Evolutionary conservation across 1,140 invertebrate genomes (phyloP), one percentile per base, ranked within the genome.

Genomic region (Episyrphus balteatus): DNA sequence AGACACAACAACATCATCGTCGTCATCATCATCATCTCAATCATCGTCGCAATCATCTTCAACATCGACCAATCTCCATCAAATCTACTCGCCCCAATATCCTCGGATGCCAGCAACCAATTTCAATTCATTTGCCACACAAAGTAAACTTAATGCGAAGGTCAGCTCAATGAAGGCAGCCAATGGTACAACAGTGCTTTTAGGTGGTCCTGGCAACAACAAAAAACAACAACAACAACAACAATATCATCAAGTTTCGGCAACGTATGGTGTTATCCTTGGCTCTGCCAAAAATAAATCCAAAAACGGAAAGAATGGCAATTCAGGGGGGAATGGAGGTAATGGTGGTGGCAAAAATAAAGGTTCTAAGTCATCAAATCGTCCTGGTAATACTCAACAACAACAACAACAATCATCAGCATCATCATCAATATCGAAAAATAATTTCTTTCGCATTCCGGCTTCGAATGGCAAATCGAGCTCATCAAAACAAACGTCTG

Each of bases 1-100:
- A 33, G 62, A 66, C 36, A 78, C 66, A 70, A 76, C 68, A 17
- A 72, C 57, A 62, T 60, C 62, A 5, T 61, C 62, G 56, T 68
- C 66, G 54, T 69, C 47, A 30, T 45, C 50, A 42, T 40, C 36
- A 26, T 42, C 38, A 13, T 41, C 44, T 15, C 21, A 26, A 40
- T 69, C 66, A 54, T 69, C 47, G 19, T 45, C 50, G 39, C 39
- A 37, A 26, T 42, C 38, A 13, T 41, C 44, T 15, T 54, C 51
- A 46, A 61, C 62, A 26, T 60, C 57, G 30, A 64, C 57, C 36
- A 65, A 61, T 46, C 47, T 66, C 21, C 62, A 66, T 47, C 62
- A 66, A 45, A 55, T 65, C 41, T 66, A 66, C 32, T 66, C 62
- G 12, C 60, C 62, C 14, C 62, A 63, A 43, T 66, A 66, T 54